Evolutionary conservation across 2,888 invertebrate genomes (phyloP).

Genomic region (Vesta saturnalis): DNA sequence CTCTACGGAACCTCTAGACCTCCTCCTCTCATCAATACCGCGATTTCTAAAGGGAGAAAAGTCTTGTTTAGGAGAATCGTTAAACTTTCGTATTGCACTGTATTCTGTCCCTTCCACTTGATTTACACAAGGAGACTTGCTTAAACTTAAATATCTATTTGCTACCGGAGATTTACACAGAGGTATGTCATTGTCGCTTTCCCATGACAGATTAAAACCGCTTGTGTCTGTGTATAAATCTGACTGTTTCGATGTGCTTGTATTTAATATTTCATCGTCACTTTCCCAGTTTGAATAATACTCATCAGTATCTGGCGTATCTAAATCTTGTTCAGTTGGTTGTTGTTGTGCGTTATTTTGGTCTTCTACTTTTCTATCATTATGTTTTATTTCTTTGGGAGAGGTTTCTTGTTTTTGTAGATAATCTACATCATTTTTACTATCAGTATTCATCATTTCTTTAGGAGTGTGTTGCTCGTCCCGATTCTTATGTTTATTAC

Average conservation of each 20-base stretch:
- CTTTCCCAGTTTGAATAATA: conserved; percentile 53
- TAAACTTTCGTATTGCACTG: not conserved
- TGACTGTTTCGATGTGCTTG: not conserved
- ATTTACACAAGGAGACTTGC: not conserved
- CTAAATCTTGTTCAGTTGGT: conserved; percentile 24
- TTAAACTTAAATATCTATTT: not conserved
- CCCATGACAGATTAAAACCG: conserved; percentile 43
- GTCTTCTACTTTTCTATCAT: not conserved
- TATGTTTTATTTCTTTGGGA: not conserved
- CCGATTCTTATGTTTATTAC: conserved; percentile 4
- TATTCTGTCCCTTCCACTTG: not conserved
- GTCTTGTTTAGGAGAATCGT: conserved; percentile 5
- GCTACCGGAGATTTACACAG: conserved; percentile 17
- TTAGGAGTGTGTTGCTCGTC: conserved; percentile 8
- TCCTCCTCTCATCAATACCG: conserved; percentile 9
- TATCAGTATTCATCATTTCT: not conserved
- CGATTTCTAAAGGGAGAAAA: conserved; percentile 21
- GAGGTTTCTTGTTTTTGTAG: not conserved
- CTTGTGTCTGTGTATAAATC: not conserved
- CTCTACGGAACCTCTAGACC: conserved; percentile 14
- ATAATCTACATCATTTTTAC: too few species aligned
- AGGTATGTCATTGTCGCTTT: conserved; percentile 43
- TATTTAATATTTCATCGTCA: conserved; percentile 42
- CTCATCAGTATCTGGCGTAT: conserved; percentile 52
- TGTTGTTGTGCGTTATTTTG: not conserved